These are phyloP conservation scores for Teleiodes luculella DNA, from an alignment of 2,888 invertebrate species.

Conservation along the genomic window DNA sequence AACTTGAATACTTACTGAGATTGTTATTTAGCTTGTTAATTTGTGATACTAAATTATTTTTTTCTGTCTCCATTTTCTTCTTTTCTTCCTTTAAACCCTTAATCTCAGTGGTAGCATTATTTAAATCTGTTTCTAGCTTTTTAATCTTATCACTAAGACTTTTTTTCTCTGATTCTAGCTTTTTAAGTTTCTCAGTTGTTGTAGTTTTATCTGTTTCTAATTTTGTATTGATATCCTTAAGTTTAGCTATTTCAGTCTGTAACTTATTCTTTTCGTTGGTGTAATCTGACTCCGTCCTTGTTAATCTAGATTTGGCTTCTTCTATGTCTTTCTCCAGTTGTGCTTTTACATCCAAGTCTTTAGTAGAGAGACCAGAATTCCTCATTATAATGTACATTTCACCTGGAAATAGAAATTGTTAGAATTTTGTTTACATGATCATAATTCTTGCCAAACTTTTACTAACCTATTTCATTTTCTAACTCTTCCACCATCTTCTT, in stretches of 20 bases:
- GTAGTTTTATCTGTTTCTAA: constrained; percentile 68
- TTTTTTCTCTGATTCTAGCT: constrained; percentile 61
- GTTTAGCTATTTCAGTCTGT: constrained; percentile 70
- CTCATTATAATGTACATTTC: constrained; percentile 81
- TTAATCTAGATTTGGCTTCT: constrained; percentile 72
- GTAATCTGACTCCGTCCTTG: constrained; percentile 70
- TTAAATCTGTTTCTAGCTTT: constrained; percentile 62
- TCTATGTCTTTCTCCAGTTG: constrained; percentile 74
- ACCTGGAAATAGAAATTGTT: constrained; percentile 46
- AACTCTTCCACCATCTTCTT: constrained; percentile 92
- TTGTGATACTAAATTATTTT: constrained; percentile 79
- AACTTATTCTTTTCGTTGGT: constrained; percentile 72
- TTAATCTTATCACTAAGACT: constrained; percentile 59
- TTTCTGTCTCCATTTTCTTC: constrained; percentile 64
- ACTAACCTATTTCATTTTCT: constrained; percentile 89
- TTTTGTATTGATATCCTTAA: constrained; percentile 71
- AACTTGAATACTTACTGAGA: constrained; percentile 67
- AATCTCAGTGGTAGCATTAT: constrained; percentile 54
- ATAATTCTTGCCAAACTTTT: too few relatives aligned
- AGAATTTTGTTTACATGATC: neutral
- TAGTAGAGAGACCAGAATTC: constrained; percentile 75
- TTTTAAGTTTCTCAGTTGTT: constrained; percentile 49
- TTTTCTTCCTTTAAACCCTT: constrained; percentile 82
- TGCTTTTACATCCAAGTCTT: constrained; percentile 67
- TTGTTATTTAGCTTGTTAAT: constrained; percentile 78